These are phyloP conservation scores for Tarsius wallacei DNA, from an alignment of 2,797 vertebrate species.

Conservation along the genomic window DNA sequence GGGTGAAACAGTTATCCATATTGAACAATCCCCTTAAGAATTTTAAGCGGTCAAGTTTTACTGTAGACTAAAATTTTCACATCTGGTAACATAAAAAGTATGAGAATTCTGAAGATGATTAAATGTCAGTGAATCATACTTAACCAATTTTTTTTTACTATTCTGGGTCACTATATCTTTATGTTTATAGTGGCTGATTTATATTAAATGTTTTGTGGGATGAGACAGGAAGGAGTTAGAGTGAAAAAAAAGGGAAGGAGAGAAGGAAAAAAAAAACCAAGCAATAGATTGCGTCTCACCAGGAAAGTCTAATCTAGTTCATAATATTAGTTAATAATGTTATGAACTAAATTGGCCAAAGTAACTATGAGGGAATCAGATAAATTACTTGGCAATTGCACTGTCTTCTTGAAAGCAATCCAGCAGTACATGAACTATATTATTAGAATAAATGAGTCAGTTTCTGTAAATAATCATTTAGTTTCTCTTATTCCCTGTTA, in stretches of 20 bases:
- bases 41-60: slow-evolving; percentile 20
- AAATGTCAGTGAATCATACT: slow-evolving; percentile 19
- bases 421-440: slow-evolving; percentile 58
- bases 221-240: not conserved
- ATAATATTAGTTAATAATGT: not conserved
- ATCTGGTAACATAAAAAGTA: slow-evolving; percentile 4
- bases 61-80: not conserved
- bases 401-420: slow-evolving; percentile 68
- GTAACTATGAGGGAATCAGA: slow-evolving; percentile 56
- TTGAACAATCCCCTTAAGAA: not conserved
- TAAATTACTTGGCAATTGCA: slow-evolving; percentile 59
- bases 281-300: not conserved
- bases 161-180: not conserved
- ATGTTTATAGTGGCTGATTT: not conserved
- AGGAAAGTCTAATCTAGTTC: slow-evolving; percentile 35
- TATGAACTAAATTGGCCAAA: slow-evolving; percentile 42
- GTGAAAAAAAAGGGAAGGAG: not conserved
- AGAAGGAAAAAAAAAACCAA: not conserved
- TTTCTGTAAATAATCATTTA: slow-evolving; percentile 78
- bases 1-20: not conserved
- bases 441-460: slow-evolving; percentile 79
- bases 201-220: slow-evolving; percentile 4
- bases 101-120: not conserved
- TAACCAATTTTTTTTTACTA: not conserved
- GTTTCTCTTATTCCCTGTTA: slow-evolving; percentile 69